A percentile compares a stretch with the other conserved stretches of the same genome.
phyloP scores from a whole-genome alignment of 2,113 vertebrate genomes.

The Pseudorasbora parva region DNA sequence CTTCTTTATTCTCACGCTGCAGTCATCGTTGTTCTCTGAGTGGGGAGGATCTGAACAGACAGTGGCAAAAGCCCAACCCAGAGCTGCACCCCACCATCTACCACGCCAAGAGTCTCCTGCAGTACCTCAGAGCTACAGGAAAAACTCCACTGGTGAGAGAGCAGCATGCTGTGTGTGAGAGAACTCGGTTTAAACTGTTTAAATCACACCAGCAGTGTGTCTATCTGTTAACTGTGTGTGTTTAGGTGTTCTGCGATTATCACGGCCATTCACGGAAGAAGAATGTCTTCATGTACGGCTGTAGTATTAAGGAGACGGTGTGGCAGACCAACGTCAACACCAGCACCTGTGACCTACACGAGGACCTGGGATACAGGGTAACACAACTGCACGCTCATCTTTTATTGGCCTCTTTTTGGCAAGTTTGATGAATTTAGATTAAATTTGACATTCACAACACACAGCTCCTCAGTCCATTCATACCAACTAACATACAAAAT shows the following conservation, averaged over 20 bases:
- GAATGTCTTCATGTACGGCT: conserved; percentile 99
- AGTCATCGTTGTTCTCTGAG: conserved; percentile 98
- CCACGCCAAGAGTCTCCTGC: conserved; percentile 94
- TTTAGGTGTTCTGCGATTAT: conserved; percentile 86
- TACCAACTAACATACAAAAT: background rate
- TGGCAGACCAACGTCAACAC: conserved; percentile 87
- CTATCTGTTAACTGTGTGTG: conserved; percentile 11
- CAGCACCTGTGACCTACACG: conserved; percentile 84
- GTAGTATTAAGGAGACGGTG: conserved; percentile 95
- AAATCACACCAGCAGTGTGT: background rate
- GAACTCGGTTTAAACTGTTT: background rate
- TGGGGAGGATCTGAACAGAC: conserved; percentile 97
- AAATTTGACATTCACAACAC: background rate
- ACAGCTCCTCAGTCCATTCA: background rate
- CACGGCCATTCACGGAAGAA: conserved; percentile 99
- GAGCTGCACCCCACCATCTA: conserved; percentile 98
- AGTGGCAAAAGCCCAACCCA: conserved; percentile 92
- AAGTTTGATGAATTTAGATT: background rate
- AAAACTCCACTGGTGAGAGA: conserved; percentile 88
- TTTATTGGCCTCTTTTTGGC: background rate
- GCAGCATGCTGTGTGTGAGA: background rate
- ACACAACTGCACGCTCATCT: conserved; percentile 15
- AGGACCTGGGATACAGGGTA: conserved; percentile 92
- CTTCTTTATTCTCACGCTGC: background rate
- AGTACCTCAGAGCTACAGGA: conserved; percentile 93